Conservation (phyloP, 53 echinoderm and acorn worm species). For the Paracentrotus lividus region DNA sequence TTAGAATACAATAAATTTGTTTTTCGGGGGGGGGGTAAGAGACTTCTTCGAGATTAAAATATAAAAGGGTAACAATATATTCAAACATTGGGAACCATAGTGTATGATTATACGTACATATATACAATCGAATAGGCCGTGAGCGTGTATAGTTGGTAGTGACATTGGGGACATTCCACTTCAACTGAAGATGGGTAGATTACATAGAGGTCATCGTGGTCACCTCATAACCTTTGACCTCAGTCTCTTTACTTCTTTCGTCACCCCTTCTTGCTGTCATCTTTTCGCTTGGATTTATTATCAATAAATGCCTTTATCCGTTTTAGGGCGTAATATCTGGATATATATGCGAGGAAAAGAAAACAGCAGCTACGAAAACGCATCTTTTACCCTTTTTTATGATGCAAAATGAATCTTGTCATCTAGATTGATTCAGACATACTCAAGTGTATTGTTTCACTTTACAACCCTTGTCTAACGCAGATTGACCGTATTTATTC, state of each 20-base stretch:
- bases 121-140: not conserved
- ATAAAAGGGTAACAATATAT: too few relatives aligned
- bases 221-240: constrained; percentile 25
- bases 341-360: not conserved
- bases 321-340: too few relatives aligned
- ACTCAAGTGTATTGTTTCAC: too few relatives aligned
- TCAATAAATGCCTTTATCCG: not conserved
- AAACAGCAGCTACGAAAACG: not conserved
- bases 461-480: too few relatives aligned
- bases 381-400: not conserved
- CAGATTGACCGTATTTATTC: too few relatives aligned
- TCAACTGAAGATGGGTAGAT: constrained; percentile 49
- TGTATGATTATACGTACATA: not conserved
- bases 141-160: not conserved
- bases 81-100: too few relatives aligned
- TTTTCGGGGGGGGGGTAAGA: too few relatives aligned
- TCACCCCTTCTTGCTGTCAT: constrained; percentile 20
- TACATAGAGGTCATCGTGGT: constrained; percentile 48
- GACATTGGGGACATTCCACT: constrained; percentile 32
- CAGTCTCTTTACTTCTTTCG: constrained; percentile 1
- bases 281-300: not conserved
- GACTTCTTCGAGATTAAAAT: too few relatives aligned
- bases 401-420: too few relatives aligned
- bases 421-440: too few relatives aligned
- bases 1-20: too few relatives aligned